A percentile compares a stretch with the other conserved stretches of the same genome.
Conservation (phyloP, 1,140 invertebrate genomes). For the Penaeus indicus region DNA sequence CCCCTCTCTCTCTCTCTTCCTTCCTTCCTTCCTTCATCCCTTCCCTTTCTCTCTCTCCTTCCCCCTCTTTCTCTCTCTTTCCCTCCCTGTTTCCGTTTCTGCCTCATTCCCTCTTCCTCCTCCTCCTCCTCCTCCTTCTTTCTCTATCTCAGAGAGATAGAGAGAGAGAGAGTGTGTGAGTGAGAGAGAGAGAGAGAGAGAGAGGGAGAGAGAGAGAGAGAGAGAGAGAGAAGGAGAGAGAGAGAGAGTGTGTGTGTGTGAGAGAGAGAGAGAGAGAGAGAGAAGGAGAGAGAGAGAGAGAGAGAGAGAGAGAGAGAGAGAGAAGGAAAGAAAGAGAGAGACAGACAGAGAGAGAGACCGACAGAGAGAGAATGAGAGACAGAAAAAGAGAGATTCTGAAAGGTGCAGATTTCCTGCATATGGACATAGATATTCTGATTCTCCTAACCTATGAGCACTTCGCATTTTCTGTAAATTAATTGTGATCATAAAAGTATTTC, state of each 20-base stretch:
- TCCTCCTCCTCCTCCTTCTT: conserved; percentile 4
- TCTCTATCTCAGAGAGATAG: conserved; percentile 1
- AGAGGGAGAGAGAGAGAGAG: conserved; percentile 3
- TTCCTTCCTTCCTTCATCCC: neutral
- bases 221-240: conserved; percentile 4
- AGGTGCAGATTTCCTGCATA: no score
- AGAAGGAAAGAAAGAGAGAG: conserved; percentile 4
- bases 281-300: conserved; percentile 10
- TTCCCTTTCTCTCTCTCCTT: conserved; percentile 1
- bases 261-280: conserved; percentile 10
- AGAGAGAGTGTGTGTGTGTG: neutral
- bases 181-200: conserved; percentile 4
- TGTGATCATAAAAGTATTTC: no score
- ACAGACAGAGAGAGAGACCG: neutral
- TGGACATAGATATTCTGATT: no score
- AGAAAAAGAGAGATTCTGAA: neutral
- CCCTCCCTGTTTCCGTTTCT: no score
- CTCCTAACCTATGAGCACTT: no score
- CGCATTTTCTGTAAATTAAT: no score
- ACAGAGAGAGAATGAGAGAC: neutral
- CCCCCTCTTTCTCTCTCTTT: conserved; percentile 1
- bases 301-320: conserved; percentile 10
- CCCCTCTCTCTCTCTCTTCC: conserved; percentile 9
- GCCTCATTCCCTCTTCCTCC: no score
- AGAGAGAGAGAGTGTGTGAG: neutral